Conservation (phyloP, 2,888 invertebrate genomes). For the Glyphotaelius pellucidus region DNA sequence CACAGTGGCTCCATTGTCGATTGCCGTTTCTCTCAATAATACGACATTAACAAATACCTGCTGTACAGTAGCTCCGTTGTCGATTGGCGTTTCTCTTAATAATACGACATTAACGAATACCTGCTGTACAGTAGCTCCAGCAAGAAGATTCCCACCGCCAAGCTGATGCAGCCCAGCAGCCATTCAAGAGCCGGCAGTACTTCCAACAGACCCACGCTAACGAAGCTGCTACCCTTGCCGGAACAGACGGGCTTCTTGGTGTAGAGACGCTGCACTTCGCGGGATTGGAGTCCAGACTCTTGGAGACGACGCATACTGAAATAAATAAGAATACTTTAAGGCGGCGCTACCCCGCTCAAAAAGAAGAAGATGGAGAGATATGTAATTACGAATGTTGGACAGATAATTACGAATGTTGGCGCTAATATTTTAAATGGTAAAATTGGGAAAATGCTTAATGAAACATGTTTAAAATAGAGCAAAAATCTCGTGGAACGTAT, state of each 20-base stretch:
- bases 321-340: background rate
- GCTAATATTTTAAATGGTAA: too few species aligned
- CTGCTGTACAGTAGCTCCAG: slow-evolving; percentile 65
- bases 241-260: slow-evolving; percentile 79
- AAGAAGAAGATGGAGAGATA: too few species aligned
- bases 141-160: slow-evolving; percentile 72
- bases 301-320: slow-evolving; percentile 77
- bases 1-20: slow-evolving; percentile 67
- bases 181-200: slow-evolving; percentile 77
- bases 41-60: background rate
- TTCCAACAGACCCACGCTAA: slow-evolving; percentile 80
- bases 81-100: too few species aligned
- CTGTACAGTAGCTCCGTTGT: slow-evolving; percentile 66
- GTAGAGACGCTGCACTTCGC: slow-evolving; percentile 75
- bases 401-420: too few species aligned
- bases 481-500: too few species aligned
- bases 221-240: slow-evolving; percentile 77
- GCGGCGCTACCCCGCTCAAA: too few species aligned
- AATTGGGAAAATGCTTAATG: too few species aligned
- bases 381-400: too few species aligned
- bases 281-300: slow-evolving; percentile 79
- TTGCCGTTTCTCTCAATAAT: too few species aligned
- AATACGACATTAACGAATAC: background rate
- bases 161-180: slow-evolving; percentile 74
- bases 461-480: too few species aligned